Evolutionary conservation across 2,113 vertebrate genomes (phyloP), one percentile per base, ranked within the genome.

Genomic region (Verasper variegatus): DNA sequence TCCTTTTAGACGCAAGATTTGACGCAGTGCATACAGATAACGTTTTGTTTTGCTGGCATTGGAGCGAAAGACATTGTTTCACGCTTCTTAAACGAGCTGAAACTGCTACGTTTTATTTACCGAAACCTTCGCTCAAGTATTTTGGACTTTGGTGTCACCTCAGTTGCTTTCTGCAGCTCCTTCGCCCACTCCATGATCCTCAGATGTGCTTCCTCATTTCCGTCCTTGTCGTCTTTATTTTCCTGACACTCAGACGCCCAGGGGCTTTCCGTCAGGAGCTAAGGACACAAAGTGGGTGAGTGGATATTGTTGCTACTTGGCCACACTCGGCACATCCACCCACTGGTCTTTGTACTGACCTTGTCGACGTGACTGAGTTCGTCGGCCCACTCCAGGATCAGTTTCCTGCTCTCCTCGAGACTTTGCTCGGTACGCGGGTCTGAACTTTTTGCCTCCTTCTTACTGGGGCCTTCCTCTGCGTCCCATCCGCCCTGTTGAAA

Each of bases 131-230:
- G 15, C 47, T 5, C 15, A 12, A 40, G 37, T 40, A 12, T 40
- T 42, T 42, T 42, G 40, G 40, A 13, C 40, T 42, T 11, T 42
- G 40, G 2, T 3, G 85, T 90, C 66, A 95, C 94, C 92, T 94
- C 92, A 17, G 91, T 90, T 0, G 89, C 89, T 37, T 6, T 78
- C 51, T 93, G 91, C 11, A 95, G 84, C 86, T 95, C 94, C 82
- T 87, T 93, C 3, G 94, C 94, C 94, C 94, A 95, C 26, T 89
- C 93, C 78, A 86, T 94, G 24, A 95, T 86, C 80, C 68, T 91
- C 82, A 64, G 1, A 12, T 94, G 80, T 1, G 82, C 60, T 20
- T 77, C 37, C 21, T 92, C 87, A 0, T 72, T 65, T 17, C 42
- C 52, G 1, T 87, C 75, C 6, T 73, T 45, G 0, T 58, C 45